Evolutionary conservation across 2,888 invertebrate genomes (phyloP).

Genomic region (Pyrrhosoma nymphula): DNA sequence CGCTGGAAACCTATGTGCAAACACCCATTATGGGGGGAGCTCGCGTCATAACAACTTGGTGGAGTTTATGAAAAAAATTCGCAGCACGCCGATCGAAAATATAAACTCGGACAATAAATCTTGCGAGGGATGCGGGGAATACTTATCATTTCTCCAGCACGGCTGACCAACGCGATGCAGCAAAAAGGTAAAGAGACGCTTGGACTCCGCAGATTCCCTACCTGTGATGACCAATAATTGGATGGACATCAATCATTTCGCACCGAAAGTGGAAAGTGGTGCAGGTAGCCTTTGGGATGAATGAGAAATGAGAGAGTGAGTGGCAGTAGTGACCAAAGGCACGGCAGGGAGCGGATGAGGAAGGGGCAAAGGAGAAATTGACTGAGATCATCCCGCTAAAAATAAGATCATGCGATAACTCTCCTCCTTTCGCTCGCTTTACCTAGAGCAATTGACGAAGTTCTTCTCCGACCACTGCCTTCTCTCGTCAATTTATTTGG

Average conservation of each 20-base stretch:
- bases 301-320: not conserved
- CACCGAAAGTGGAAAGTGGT: constrained; percentile 34
- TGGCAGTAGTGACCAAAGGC: not conserved
- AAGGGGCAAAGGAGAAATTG: not conserved
- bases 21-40: not conserved
- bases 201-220: not conserved
- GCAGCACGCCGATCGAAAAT: not conserved
- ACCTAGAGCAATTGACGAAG: not conserved
- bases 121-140: not conserved
- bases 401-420: constrained; percentile 25
- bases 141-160: not conserved
- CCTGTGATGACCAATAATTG: not conserved
- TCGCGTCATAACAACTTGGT: not conserved
- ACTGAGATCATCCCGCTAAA: constrained; percentile 48
- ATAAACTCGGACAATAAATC: not conserved
- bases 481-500: constrained; percentile 33
- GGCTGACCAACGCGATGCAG: not conserved
- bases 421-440: not conserved
- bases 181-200: not conserved
- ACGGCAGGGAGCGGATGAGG: not conserved
- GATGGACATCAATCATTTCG: constrained; percentile 53
- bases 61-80: not conserved
- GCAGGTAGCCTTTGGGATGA: constrained; percentile 46
- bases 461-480: not conserved
- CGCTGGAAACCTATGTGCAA: not conserved